Percentiles rank a stretch among this genome's conserved stretches.
Evolutionary conservation across 1,140 invertebrate species (phyloP).

Genomic region (Leptopilina clavipes): DNA sequence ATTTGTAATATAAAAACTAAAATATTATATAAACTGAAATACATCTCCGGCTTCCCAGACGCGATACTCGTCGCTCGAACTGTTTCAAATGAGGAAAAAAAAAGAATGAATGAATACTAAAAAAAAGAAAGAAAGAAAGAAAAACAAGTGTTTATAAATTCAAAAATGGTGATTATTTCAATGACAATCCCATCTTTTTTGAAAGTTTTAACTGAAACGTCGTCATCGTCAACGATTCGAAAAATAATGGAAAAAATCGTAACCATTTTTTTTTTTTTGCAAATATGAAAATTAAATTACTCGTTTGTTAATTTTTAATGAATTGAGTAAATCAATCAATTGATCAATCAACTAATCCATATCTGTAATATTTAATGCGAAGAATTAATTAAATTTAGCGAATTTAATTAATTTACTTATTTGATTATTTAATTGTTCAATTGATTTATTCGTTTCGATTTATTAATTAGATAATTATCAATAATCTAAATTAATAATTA

Average conservation of each 20-base stretch:
- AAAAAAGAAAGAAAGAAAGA: background rate
- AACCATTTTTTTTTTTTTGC: conserved; percentile 35
- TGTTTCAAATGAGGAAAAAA: background rate
- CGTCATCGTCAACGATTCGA: background rate
- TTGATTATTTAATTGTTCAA: too few relatives aligned
- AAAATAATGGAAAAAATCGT: background rate
- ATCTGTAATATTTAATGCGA: too few relatives aligned
- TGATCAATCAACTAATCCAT: too few relatives aligned
- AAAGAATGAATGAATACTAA: too few relatives aligned
- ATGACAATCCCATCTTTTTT: background rate
- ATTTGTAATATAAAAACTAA: conserved; percentile 10
- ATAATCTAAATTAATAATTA: too few relatives aligned
- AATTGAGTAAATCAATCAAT: too few relatives aligned
- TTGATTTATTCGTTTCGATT: too few relatives aligned
- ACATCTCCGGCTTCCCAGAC: conserved; percentile 23
- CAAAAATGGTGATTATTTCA: conserved; percentile 39
- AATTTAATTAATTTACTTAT: too few relatives aligned
- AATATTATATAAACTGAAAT: background rate
- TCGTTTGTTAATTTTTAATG: too few relatives aligned
- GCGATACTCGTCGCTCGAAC: conserved; percentile 21
- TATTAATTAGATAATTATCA: too few relatives aligned
- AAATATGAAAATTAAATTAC: conserved; percentile 27
- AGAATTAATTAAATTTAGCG: too few relatives aligned
- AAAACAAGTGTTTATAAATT: background rate
- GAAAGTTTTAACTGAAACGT: background rate